Evolutionary conservation across 2,797 vertebrate species (phyloP), one percentile per base, ranked within the genome.

Genomic region (Manis pentadactyla): DNA sequence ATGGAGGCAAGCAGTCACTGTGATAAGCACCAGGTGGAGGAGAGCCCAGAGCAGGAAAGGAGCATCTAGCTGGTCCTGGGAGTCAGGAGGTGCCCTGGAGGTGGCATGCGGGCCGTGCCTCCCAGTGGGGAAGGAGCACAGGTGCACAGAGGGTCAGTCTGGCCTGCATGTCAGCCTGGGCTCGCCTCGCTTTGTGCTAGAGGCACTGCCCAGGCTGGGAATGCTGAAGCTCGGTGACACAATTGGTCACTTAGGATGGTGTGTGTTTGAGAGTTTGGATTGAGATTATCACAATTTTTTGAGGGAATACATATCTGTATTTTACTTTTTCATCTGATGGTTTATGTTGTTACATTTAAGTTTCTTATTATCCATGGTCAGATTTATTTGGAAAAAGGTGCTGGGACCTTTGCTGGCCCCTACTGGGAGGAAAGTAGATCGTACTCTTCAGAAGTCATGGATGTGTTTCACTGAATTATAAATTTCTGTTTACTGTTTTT

Each of bases 361-460:
- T 46, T 42, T 55, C 31, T 53, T 31, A 5, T 42, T 15, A 39
- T 51, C 59, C 19, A 13, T 4, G 0, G 13, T 51, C 34, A 49
- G 0, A 39, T 23, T 37, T 34, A 18, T 27, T 29, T 4, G 53
- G 34, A 53, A 46, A 49, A 15, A 29, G 59, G 61, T 39, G 1
- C n/a, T 53, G 79, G 23, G 37, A 14, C 78, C 27, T 96, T 73
- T 96, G 71, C 92, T 97, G 98, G 93, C 96, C 91, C 97, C 97
- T 98, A 17, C 79, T 0, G 96, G 97, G 73, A 15, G 81, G 15
- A 78, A 18, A 27, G 37, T 5, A 4, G 2, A 1, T 21, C 7
- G 57, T 1, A 0, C 25, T 37, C 31, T 46, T 25, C 18, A 14
- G 53, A 23, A 3, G 19, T 29, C 3, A 2, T 4, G 19, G 10